phyloP scores from a whole-genome alignment of 2,888 invertebrate genomes.

The Pseudococcus longispinus region DNA sequence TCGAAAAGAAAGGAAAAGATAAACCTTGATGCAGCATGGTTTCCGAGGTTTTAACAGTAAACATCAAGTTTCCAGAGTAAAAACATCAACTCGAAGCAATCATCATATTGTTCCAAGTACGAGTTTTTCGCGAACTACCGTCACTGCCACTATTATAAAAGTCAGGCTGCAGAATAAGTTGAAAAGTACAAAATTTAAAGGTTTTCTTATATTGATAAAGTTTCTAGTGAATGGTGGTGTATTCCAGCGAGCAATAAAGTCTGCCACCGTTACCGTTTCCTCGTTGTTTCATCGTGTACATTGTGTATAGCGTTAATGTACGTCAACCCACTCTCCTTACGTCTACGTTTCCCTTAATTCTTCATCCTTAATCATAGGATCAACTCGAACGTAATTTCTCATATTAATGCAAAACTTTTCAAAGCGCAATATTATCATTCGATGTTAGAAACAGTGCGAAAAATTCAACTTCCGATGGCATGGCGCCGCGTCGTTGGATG shows the following conservation, averaged over 20 bases:
- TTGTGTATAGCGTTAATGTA: not conserved
- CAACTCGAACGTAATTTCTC: not conserved
- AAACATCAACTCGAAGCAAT: slow-evolving; percentile 41
- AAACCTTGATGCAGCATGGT: not conserved
- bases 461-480: not conserved
- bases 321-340: not conserved
- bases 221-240: slow-evolving; percentile 14
- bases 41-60: slow-evolving; percentile 21
- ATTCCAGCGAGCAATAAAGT: slow-evolving; percentile 29
- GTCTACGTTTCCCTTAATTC: not conserved
- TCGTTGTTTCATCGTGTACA: not conserved
- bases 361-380: slow-evolving; percentile 24
- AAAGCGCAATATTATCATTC: slow-evolving; percentile 15
- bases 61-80: slow-evolving; percentile 21
- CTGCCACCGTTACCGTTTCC: slow-evolving; percentile 1
- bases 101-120: not conserved
- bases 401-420: slow-evolving; percentile 34
- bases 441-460: not conserved
- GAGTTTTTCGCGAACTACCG: not conserved
- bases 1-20: slow-evolving; percentile 37
- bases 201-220: slow-evolving; percentile 53
- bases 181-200: slow-evolving; percentile 48
- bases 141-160: slow-evolving; percentile 28
- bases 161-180: slow-evolving; percentile 34
- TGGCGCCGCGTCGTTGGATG: not conserved